Conservation (phyloP, 2,888 invertebrate genomes). For the Chymomyza amoena region DNA sequence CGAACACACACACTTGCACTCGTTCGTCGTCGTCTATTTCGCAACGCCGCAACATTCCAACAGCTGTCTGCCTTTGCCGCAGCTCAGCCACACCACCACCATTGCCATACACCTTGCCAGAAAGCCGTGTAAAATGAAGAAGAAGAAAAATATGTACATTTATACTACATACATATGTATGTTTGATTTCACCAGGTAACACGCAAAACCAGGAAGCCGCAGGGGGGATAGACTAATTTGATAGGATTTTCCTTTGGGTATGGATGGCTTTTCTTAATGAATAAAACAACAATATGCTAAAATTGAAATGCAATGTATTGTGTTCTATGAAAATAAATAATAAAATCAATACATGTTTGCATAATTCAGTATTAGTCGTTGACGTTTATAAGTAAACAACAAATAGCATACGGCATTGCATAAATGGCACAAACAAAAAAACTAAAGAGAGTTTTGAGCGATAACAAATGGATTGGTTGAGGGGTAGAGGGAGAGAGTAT, state of each 20-base stretch:
- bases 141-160: background rate
- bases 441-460: conserved; percentile 7
- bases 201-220: background rate
- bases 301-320: background rate
- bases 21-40: conserved; percentile 22
- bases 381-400: conserved; percentile 28
- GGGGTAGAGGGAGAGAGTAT: background rate
- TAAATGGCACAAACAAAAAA: conserved; percentile 33
- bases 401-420: conserved; percentile 39
- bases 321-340: background rate
- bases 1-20: background rate
- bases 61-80: conserved; percentile 36
- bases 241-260: conserved; percentile 4
- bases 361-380: conserved; percentile 17
- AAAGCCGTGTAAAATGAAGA: background rate
- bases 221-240: conserved; percentile 10
- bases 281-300: no score
- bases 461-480: background rate
- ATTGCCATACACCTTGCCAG: background rate
- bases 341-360: background rate
- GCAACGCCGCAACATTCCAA: conserved; percentile 37
- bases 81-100: background rate
- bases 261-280: background rate
- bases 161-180: background rate
- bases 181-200: conserved; percentile 17